Evolutionary conservation across 2,797 vertebrate species (phyloP).

Genomic region (Urocyon cinereoargenteus): DNA sequence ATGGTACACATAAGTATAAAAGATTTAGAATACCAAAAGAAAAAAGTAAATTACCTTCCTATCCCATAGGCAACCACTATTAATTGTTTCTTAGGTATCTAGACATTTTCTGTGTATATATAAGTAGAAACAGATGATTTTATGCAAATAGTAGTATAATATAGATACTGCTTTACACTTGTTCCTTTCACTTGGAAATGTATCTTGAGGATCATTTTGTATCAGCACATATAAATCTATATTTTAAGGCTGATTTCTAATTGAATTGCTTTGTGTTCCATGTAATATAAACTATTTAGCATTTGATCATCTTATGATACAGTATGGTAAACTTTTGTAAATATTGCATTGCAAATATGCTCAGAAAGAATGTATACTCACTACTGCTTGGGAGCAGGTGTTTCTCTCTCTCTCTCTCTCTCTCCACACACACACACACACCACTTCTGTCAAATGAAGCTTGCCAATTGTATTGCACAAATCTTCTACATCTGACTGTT

Average conservation of each 20-base stretch:
- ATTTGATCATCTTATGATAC: conserved; percentile 18
- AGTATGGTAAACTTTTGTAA: conserved; percentile 40
- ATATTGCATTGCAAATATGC: neutral
- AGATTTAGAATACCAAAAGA: neutral
- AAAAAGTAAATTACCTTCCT: neutral
- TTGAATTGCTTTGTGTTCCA: neutral
- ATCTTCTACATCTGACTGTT: neutral
- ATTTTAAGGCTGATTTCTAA: conserved; percentile 26
- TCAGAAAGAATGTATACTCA: neutral
- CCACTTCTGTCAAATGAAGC: neutral
- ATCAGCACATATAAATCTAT: neutral
- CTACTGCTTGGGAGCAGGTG: neutral
- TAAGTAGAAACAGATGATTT: conserved; percentile 11
- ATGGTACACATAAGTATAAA: conserved; percentile 9
- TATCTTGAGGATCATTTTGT: conserved; percentile 26
- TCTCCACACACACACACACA: no score
- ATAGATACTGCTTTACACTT: neutral
- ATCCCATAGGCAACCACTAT: neutral
- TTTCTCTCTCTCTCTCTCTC: neutral
- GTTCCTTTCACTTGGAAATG: conserved; percentile 46
- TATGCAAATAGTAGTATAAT: neutral
- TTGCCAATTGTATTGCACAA: neutral
- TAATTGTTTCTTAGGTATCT: conserved; percentile 15
- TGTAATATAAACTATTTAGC: neutral
- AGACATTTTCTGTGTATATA: conserved; percentile 6